Base-by-base conservation (phyloP, 2,113 vertebrate species). In the Indri indri region DNA sequence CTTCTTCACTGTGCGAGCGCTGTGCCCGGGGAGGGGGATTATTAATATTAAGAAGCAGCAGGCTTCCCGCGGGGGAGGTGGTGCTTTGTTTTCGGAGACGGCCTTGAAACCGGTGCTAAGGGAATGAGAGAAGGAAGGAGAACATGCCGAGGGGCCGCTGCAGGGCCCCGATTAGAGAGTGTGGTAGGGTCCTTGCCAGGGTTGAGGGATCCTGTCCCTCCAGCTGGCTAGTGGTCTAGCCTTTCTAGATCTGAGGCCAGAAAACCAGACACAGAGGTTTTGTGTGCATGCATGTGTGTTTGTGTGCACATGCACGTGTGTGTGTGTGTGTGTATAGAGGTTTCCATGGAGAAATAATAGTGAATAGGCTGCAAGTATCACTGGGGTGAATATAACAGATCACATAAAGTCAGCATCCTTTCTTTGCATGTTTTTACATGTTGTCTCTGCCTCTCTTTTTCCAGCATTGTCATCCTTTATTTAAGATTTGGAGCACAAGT, bases 401-500 rank as follows among this genome's bases (percentile, higher is more conserved):
- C 9, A 1, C 2, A 0, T 2, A 30, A 18, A 27, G 22, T 57
- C 2, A 2, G 18, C 1, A 25, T 22, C 8, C 0, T 32, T 22
- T 57, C 32, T 76, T 25, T 6, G 1, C 32, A 0, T 6, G 0
- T n/a, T 52, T 73, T 95, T 6, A 81, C 32, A 0, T 8, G 0
- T 0, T 2, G 8, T 45, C 32, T 90, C 59, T 88, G 66, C 82
- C 34, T 81, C 63, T 52, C 34, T 74, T 95, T 45, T 98, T 97
- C 54, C 98, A 99, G 99, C 97, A 99, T 99, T 97, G 98, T 99
- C 82, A 99, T 99, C 97, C 99, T 99, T 54, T 99, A 99, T 97
- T 96, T 99, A 94, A 98, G 99, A 96, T 99, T 99, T 93, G 99
- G 99, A 95, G 98, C 99, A 91, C 99, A 99, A 96, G 99, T 99